phyloP scores from a whole-genome alignment of 2,888 invertebrate genomes.

The Julus scandinavius region DNA sequence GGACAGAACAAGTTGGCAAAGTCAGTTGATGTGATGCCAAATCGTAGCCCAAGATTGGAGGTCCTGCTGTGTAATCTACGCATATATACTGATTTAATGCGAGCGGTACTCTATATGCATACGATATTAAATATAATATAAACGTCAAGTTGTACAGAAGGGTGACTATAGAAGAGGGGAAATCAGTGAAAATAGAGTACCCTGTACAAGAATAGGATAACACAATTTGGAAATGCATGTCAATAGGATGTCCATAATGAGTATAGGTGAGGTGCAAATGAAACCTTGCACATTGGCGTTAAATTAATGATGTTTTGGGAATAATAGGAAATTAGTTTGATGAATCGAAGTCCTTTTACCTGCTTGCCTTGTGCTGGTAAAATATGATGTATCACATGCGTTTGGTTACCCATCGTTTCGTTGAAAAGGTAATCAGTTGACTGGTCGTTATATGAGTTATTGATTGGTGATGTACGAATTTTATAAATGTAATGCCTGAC shows the following conservation, averaged over 20 bases:
- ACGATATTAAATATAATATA: slow-evolving; percentile 30
- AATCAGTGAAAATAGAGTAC: background rate
- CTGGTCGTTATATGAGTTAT: background rate
- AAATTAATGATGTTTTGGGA: slow-evolving; percentile 45
- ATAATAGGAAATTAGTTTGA: slow-evolving; percentile 47
- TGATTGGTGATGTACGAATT: background rate
- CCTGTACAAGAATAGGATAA: background rate
- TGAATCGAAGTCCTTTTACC: slow-evolving; percentile 47
- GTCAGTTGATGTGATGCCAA: no score
- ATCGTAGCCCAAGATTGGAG: background rate
- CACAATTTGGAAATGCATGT: background rate
- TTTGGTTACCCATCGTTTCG: background rate
- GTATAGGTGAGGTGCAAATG: slow-evolving; percentile 2
- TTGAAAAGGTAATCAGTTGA: slow-evolving; percentile 5
- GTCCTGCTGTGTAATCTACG: background rate
- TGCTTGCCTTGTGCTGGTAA: background rate
- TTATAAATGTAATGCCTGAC: background rate
- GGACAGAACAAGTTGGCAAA: no score
- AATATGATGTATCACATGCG: background rate
- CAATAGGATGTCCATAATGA: background rate
- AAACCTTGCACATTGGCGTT: background rate
- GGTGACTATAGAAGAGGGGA: background rate
- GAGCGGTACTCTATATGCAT: background rate
- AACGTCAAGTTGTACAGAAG: slow-evolving; percentile 35
- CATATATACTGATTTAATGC: background rate